Evolutionary conservation across 2,888 invertebrate genomes (phyloP), one percentile per base, ranked within the genome.

Genomic region (Chymomyza procnemis): DNA sequence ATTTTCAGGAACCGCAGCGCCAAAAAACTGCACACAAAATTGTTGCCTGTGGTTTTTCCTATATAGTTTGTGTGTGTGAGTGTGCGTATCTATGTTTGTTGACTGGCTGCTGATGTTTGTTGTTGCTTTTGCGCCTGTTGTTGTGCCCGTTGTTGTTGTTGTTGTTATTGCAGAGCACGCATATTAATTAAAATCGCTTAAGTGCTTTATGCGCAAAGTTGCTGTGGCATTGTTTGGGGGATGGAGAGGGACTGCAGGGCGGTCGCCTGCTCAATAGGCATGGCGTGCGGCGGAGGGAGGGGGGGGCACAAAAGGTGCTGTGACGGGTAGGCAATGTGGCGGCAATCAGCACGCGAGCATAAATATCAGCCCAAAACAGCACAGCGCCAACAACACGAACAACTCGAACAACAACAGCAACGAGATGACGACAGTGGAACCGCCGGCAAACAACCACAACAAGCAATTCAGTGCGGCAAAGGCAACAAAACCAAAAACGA

Each of bases 141-240:
- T 22, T 56, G 67, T 57, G n/a, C n/a, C n/a, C n/a, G 41, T 54
- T 18, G 55, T 50, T 67, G 60, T 64, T 54, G 60, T 22, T 56
- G 67, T 57, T 61, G 65, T 59, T 47, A 50, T 64, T 75, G 21
- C 70, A 68, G 57, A 60, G 63, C 69, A 75, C 76, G 76, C 76
- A 76, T 77, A 76, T 79, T 83, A 83, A 80, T 80, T 82, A 84
- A 80, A 79, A 79, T 76, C 79, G 68, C 76, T 78, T 74, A 78
- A 80, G 76, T 80, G 74, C 64, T 77, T 67, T 72, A 56, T 56
- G 56, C 56, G 26, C n/a, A 56, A 56, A 56, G 56, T 56, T 56
- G 56, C 56, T 71, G 65, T 48, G 63, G 41, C 18, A 41, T 41
- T 41, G 34, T 9, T 41, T 41, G 34, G 34, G 12, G 16, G 26